Percentiles rank a stretch among this genome's conserved stretches.
Evolutionary conservation across 35 echinoderm and acorn worm genomes (phyloP).

Genomic region (Nesometra sesokonis): DNA sequence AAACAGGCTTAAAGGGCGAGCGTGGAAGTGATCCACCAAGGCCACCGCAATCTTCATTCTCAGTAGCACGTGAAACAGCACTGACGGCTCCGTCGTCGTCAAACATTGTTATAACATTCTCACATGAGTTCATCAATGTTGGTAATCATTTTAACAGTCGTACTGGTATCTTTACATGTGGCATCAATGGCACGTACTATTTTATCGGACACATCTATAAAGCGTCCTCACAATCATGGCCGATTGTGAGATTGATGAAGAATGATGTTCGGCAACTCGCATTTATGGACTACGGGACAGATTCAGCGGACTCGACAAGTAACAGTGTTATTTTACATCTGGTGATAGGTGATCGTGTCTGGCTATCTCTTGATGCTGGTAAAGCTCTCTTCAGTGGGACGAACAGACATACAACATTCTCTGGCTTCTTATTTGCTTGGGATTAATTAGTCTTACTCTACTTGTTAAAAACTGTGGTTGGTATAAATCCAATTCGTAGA

Average conservation of each 20-base stretch:
- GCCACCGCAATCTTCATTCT: slow-evolving; percentile 53
- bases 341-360: slow-evolving; percentile 55
- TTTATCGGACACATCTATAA: slow-evolving; percentile 77
- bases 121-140: slow-evolving; percentile 55
- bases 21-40: background rate
- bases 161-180: slow-evolving; percentile 46
- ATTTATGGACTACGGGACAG: slow-evolving; percentile 71
- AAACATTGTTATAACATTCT: slow-evolving; percentile 45
- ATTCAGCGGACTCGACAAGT: slow-evolving; percentile 70
- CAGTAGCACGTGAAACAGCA: slow-evolving; percentile 48
- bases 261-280: slow-evolving; percentile 50
- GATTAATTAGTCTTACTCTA: too few species aligned
- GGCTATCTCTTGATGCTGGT: slow-evolving; percentile 70
- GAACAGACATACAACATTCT: slow-evolving; percentile 76
- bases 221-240: slow-evolving; percentile 58
- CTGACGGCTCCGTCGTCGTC: slow-evolving; percentile 40
- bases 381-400: slow-evolving; percentile 72
- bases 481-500: too few species aligned
- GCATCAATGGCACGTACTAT: slow-evolving; percentile 86
- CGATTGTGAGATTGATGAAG: slow-evolving; percentile 77
- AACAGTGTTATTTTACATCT: slow-evolving; percentile 79
- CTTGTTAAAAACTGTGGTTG: too few species aligned
- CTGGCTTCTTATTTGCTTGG: slow-evolving; percentile 29
- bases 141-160: slow-evolving; percentile 61
- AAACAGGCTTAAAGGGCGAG: background rate